These are phyloP conservation scores for Pangasius mekongensis DNA, from an alignment of 2,797 vertebrate species.

Conservation along the genomic window DNA sequence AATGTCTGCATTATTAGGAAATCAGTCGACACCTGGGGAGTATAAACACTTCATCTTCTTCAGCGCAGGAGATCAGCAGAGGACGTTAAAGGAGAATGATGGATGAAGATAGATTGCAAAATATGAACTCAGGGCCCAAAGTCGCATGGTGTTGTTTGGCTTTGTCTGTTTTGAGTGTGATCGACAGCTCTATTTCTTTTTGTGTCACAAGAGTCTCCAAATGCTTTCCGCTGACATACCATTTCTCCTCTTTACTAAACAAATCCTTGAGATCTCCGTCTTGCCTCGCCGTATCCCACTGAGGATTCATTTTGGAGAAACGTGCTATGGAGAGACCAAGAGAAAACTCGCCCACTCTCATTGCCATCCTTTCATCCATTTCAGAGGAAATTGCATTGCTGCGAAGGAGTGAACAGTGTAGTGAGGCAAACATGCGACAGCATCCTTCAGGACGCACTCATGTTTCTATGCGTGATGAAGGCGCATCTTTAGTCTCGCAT, in stretches of 20 bases:
- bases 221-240: constrained; percentile 6
- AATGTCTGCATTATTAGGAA: background rate
- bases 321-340: background rate
- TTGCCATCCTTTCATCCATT: constrained; percentile 40
- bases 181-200: constrained; percentile 38
- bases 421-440: constrained; percentile 15
- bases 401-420: constrained; percentile 1
- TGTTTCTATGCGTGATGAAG: constrained; percentile 16
- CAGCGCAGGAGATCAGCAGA: background rate
- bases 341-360: background rate
- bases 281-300: background rate
- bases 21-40: background rate
- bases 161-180: constrained; percentile 15
- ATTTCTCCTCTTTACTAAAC: constrained; percentile 23
- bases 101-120: constrained; percentile 23
- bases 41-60: constrained; percentile 17
- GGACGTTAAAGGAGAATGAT: background rate
- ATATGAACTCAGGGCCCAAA: constrained; percentile 17
- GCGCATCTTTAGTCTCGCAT: background rate
- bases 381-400: constrained; percentile 66
- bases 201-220: constrained; percentile 7
- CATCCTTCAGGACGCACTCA: constrained; percentile 30
- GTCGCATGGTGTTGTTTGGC: constrained; percentile 23
- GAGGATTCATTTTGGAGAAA: constrained; percentile 58
- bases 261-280: constrained; percentile 7